Percentiles rank a stretch among this genome's conserved stretches.
Conservation (phyloP, 2,888 invertebrate genomes). For the Acheta domesticus region DNA sequence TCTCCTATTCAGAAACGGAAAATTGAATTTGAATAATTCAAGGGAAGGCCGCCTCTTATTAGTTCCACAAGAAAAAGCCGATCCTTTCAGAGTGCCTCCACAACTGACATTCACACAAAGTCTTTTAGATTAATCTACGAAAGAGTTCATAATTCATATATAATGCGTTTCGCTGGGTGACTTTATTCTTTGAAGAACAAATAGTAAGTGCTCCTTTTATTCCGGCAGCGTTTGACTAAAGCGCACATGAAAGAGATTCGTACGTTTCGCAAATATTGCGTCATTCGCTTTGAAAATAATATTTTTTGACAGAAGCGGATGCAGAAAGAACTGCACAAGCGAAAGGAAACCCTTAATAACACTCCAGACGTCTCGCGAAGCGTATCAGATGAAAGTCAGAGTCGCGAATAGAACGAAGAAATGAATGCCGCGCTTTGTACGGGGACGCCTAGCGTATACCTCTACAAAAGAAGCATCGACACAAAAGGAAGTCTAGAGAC, state of each 20-base stretch:
- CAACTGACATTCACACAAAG: neutral
- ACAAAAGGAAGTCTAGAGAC: too few relatives aligned
- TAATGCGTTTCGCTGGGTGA: neutral
- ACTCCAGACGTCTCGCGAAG: too few relatives aligned
- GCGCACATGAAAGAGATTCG: neutral
- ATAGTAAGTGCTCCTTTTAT: neutral
- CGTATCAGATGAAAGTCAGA: too few relatives aligned
- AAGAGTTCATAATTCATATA: neutral
- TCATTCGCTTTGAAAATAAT: neutral
- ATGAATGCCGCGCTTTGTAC: too few relatives aligned
- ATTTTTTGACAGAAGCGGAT: too few relatives aligned
- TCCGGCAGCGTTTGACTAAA: neutral
- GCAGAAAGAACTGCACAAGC: too few relatives aligned
- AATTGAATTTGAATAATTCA: neutral
- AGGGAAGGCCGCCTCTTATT: neutral
- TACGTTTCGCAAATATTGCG: neutral
- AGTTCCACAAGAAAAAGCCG: neutral
- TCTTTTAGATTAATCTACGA: neutral
- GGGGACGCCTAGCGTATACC: too few relatives aligned
- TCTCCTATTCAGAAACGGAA: neutral
- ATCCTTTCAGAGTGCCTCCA: neutral
- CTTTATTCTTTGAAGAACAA: conserved; percentile 18
- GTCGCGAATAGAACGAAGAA: too few relatives aligned
- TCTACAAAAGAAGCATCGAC: too few relatives aligned
- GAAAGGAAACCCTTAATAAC: too few relatives aligned